Percentiles rank a stretch among this genome's conserved stretches.
Conservation (phyloP, 2,888 invertebrate species). For the Oeneis ivallda region DNA sequence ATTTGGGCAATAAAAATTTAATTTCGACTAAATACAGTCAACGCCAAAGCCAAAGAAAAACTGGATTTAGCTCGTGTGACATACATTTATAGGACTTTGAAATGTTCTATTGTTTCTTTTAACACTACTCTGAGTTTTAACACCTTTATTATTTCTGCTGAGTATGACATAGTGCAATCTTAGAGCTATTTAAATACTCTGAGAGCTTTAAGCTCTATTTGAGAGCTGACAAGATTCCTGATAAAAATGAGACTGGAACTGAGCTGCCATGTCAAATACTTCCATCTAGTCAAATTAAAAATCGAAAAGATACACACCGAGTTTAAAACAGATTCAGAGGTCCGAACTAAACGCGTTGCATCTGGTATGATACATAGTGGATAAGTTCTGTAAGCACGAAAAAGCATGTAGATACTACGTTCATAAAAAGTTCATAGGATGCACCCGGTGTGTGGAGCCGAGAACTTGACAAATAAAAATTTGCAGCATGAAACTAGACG, state of each 20-base stretch:
- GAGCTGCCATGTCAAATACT: background rate
- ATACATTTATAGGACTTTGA: slow-evolving; percentile 1
- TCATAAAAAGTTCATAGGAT: too few species aligned
- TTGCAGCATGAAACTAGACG: background rate
- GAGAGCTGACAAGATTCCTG: background rate
- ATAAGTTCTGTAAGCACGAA: too few species aligned
- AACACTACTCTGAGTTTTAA: too few species aligned
- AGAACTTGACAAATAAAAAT: background rate
- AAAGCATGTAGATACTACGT: too few species aligned
- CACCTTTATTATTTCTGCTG: background rate
- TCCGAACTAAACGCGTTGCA: too few species aligned
- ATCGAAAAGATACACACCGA: too few species aligned
- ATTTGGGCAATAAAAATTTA: slow-evolving; percentile 36
- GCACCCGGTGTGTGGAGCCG: too few species aligned
- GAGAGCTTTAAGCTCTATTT: background rate
- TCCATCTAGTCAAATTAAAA: too few species aligned
- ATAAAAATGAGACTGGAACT: too few species aligned
- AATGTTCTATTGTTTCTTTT: background rate
- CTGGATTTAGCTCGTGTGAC: background rate
- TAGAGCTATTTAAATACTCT: too few species aligned
- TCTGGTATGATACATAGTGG: too few species aligned
- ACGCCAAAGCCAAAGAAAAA: slow-evolving; percentile 13
- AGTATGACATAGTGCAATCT: background rate
- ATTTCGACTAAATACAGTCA: slow-evolving; percentile 28
- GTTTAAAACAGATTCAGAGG: too few species aligned